Base-by-base conservation (phyloP, 1,140 invertebrate species). In the Liolophura sinensis region DNA sequence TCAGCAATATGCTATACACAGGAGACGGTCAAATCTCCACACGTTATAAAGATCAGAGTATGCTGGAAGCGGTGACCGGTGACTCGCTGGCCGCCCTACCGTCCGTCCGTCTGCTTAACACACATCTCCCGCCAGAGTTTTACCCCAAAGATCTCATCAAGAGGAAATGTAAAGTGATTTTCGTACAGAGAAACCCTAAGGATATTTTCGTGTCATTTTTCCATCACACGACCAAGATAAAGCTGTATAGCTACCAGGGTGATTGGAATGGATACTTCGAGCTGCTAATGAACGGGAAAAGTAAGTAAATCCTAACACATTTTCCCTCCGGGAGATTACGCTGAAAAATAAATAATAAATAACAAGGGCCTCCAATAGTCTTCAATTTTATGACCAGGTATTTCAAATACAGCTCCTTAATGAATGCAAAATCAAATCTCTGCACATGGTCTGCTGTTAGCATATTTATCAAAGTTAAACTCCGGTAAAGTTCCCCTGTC, bases 31-130 rank as follows among this genome's bases (percentile, higher is more conserved):
- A 72, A 15, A 62, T 60, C 11, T 63, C 68, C 22, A 64, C n/a
- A n/a, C 46, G 14, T 24, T 54, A 59, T 18, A 73, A 73, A 40
- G 65, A 69, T 47, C 58, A 62, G 15, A 46, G 60, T 1, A 67
- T 68, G 52, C 50, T 73, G 16, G 74, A 73, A 52, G 56, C 61
- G 11, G 27, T 59, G 20, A 40, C 61, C 22, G 18, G 20, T 1
- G 56, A 73, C 4, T 46, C 57, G 3, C 31, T 73, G 16, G 64
- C 69, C 15, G 18, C 51, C 15, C 20, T 62, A 5, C 63, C 65
- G 14, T 69, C 71, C 9, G 69, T 70, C 14, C 56, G 74, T 57
- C 54, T 72, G 22, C 55, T 76, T 3, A 70, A 73, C 56, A 66
- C 69, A 6, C 73, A 75, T 51, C 25, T 71, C 15, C 57, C 31